Evolutionary conservation across 2,888 invertebrate species (phyloP), one percentile per base, ranked within the genome.

Genomic region (Philereme transversata): DNA sequence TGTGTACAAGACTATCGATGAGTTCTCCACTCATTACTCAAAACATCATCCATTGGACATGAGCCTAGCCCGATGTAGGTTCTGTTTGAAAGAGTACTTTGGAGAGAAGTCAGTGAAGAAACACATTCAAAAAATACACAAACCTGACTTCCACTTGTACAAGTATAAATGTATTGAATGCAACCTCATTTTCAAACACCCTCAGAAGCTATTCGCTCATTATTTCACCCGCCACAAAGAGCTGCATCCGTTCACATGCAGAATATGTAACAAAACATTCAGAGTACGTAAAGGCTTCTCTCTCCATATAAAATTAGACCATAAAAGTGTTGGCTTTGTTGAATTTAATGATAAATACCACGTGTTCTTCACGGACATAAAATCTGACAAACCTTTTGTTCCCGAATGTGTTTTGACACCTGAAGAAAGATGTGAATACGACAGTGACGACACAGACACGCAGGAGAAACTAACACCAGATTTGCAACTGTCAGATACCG

Each of bases 281-380:
- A 67, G 74, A 48, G 47, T 86, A 2, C 76, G 91, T 0, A 90
- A 87, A 50, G 70, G 69, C 4, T 90, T 91, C 45, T 86, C 88
- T 0, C 65, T 90, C 0, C 91, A 91, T 35, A 91, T 91, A 0
- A 90, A 90, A 69, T n/a, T 88, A 5, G 65, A 68, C 0, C 91
- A 91, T 33, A 74, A 83, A 0, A 84, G 87, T 45, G 60, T 76
- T 3, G 91, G 91, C 0, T 87, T 76, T 35, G 86, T 90, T 6
- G 87, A 89, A 49, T 90, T 90, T 65, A 85, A 90, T 73, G 75
- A 87, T 3, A 81, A 83, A 4, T 88, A 84, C 49, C 81, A 88
- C 69, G 91, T 91, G 0, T 85, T 75, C 62, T 91, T 91, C 52
- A 73, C 78, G 0, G 82, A 83, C 1, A 78, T 79, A n/a, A 88